Conservation (phyloP, 2,113 vertebrate species). For the Mus musculus region DNA sequence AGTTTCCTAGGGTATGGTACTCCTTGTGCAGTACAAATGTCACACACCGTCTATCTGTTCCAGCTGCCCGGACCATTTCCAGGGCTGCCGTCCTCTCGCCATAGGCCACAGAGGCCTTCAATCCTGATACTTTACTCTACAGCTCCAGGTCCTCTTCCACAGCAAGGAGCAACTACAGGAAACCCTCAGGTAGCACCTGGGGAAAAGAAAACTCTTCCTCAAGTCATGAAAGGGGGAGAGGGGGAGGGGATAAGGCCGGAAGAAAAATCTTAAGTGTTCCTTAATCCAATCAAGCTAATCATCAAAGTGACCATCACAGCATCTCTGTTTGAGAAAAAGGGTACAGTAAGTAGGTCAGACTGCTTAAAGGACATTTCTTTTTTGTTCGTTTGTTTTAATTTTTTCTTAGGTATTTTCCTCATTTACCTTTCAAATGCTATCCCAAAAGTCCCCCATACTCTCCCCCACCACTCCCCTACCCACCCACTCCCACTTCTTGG, state of each 20-base stretch:
- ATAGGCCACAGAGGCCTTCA: constrained; percentile 80
- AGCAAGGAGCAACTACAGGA: no score
- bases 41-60: constrained; percentile 93
- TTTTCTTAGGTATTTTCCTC: no score
- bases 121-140: constrained; percentile 78
- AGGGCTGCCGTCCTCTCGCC: constrained; percentile 79
- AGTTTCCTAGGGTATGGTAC: constrained; percentile 97
- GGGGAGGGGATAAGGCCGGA: no score
- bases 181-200: no score
- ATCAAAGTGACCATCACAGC: not conserved
- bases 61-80: constrained; percentile 92
- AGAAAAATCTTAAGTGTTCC: not conserved
- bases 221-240: no score
- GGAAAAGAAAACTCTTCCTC: no score
- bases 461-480: no score
- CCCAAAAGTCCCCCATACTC: no score
- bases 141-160: no score
- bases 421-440: no score
- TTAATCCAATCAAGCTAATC: not conserved
- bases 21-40: constrained; percentile 97
- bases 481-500: no score
- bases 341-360: not conserved
- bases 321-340: not conserved
- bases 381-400: no score
- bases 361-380: not conserved